These are phyloP conservation scores for Mycteria americana DNA, from an alignment of 2,797 vertebrate species.

Conservation along the genomic window DNA sequence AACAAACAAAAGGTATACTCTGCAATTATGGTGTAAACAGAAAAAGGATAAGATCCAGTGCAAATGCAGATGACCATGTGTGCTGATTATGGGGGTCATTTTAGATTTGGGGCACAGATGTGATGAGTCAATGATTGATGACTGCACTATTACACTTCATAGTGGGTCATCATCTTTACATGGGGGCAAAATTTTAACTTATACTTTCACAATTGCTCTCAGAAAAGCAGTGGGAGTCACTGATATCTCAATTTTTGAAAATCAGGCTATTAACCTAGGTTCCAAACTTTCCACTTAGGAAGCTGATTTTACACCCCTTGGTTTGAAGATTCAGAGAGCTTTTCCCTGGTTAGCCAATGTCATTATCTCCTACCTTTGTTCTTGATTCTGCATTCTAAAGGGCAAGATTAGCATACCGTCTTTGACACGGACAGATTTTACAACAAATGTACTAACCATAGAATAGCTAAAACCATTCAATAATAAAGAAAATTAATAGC, in stretches of 20 bases:
- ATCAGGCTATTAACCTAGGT: neutral
- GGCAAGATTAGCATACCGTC: neutral
- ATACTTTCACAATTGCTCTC: neutral
- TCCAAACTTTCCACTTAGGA: neutral
- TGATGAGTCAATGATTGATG: neutral
- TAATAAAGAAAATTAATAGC: neutral
- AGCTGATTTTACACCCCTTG: neutral
- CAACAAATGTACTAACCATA: neutral
- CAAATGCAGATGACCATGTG: neutral
- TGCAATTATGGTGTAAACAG: neutral
- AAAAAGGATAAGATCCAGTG: neutral
- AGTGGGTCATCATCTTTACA: neutral
- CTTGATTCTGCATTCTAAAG: neutral
- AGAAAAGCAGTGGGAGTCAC: neutral
- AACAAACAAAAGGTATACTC: neutral
- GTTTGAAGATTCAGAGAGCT: neutral
- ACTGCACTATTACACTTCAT: neutral
- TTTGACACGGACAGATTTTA: neutral
- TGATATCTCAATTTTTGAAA: neutral
- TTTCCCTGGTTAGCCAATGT: neutral
- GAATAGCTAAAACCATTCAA: neutral
- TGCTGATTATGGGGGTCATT: neutral
- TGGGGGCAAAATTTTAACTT: neutral
- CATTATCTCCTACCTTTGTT: neutral
- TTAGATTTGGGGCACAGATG: neutral